Evolutionary conservation across 2,797 vertebrate species (phyloP), one percentile per base, ranked within the genome.

Genomic region (Syngnathus rostellatus): DNA sequence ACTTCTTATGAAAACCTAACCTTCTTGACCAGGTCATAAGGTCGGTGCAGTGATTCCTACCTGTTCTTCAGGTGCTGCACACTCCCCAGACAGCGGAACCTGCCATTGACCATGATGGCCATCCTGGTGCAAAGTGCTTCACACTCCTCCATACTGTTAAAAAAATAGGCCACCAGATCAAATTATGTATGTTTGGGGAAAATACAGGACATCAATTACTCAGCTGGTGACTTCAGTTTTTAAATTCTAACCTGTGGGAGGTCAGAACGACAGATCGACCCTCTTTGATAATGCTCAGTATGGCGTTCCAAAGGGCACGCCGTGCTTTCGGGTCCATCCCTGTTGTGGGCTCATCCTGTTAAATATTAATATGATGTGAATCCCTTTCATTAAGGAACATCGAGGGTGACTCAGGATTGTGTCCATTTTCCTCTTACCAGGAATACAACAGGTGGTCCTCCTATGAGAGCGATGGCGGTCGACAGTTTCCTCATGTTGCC

Each of bases 281-380:
- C 83, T 98, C 96, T 82, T 98, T 98, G 81, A 99, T 90, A 61
- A 99, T 89, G 77, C 94, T 96, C 25, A 97, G 89, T 75, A 97
- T 96, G 54, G 94, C 94, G 75, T 98, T 98, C 97, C 96, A 99
- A 67, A 99, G 80, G 75, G 97, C 97, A 5, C 96, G 91, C 0
- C 95, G 92, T 16, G 97, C 94, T 77, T 98, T 98, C 5, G 97
- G 97, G 79, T 99, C 97, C 96, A 99, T 98, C 31, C 95, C 97
- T 68, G 97, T 98, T n/a, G 96, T 99, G 57, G 97, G 97, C 77
- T 99, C 97, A 72, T 99, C 96, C 97, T 98, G 80, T 68, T 61
- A 73, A 71, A 41, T 61, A 57, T 0, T 16, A 71, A 77, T 10
- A 72, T n/a, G 10, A 65, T 62, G 75, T 23, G 16, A 16, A 54